A percentile compares a stretch with the other conserved stretches of the same genome.
Conservation (phyloP, 2,113 vertebrate species). For the Paramisgurnus dabryanus region DNA sequence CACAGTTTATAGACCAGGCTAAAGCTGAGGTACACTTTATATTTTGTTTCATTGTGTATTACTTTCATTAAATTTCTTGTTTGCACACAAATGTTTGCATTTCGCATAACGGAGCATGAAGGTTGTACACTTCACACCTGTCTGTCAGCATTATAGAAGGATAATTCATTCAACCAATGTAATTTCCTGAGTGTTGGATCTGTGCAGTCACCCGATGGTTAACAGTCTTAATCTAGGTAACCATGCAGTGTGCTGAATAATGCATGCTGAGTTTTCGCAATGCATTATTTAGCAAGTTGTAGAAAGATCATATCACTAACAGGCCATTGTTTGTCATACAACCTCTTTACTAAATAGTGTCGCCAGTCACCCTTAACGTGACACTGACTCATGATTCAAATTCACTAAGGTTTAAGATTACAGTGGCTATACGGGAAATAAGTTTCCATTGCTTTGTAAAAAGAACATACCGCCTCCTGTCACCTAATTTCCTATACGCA, state of each 20-base stretch:
- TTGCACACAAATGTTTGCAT: not conserved
- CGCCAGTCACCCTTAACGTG: slow-evolving; percentile 75
- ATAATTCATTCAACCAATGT: slow-evolving; percentile 38
- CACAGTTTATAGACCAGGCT: slow-evolving; percentile 88
- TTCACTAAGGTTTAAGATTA: slow-evolving; percentile 76
- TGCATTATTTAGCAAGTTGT: slow-evolving; percentile 70
- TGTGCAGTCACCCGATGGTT: slow-evolving; percentile 20
- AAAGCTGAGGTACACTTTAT: slow-evolving; percentile 78
- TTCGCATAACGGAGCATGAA: not conserved
- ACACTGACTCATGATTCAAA: slow-evolving; percentile 71
- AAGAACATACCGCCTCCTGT: slow-evolving; percentile 50
- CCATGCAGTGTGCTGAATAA: slow-evolving; percentile 64
- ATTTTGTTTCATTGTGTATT: not conserved
- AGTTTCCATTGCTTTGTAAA: slow-evolving; percentile 72
- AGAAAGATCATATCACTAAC: slow-evolving; percentile 72
- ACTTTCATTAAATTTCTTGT: not conserved
- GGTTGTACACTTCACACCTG: not conserved
- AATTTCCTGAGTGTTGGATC: slow-evolving; percentile 51
- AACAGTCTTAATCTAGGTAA: slow-evolving; percentile 44
- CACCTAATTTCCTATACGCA: slow-evolving; percentile 20
- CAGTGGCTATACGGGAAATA: slow-evolving; percentile 59
- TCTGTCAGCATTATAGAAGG: slow-evolving; percentile 3
- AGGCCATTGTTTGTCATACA: slow-evolving; percentile 61
- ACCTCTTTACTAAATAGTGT: slow-evolving; percentile 76
- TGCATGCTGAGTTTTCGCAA: slow-evolving; percentile 68